phyloP scores from a whole-genome alignment of 2,888 invertebrate genomes.

The Mesoligia furuncula region DNA sequence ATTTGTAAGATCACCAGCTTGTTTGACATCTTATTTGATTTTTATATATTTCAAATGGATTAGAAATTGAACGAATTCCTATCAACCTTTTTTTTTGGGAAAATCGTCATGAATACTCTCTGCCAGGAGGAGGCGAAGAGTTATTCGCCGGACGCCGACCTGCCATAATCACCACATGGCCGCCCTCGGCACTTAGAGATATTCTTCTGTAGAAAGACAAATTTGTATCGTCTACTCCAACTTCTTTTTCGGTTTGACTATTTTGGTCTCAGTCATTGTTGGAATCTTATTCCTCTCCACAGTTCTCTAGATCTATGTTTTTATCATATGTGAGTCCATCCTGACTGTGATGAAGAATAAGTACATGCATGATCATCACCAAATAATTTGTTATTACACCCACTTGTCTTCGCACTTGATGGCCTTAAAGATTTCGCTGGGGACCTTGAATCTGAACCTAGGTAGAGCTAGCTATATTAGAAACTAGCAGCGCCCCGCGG shows the following conservation, averaged over 20 bases:
- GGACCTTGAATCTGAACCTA: not conserved
- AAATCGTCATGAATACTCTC: not conserved
- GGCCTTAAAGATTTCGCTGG: not conserved
- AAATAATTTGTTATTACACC: not conserved
- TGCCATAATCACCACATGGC: not conserved
- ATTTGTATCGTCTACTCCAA: not conserved
- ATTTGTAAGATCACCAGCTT: not conserved
- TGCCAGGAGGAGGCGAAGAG: not conserved
- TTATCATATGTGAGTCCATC: not conserved
- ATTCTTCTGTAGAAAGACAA: not conserved
- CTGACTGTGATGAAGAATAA: not conserved
- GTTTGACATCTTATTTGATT: not conserved
- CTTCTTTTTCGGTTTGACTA: not conserved
- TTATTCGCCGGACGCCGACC: not conserved
- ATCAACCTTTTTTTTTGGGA: not conserved
- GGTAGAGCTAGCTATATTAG: not conserved
- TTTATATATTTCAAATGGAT: not conserved
- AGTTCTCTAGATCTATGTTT: not conserved
- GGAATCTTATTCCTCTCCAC: not conserved
- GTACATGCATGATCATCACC: not conserved
- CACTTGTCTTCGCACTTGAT: not conserved
- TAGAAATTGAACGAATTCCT: not conserved
- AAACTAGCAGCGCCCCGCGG: not conserved
- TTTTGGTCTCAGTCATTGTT: not conserved
- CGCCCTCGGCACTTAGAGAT: not conserved